Evolutionary conservation across 2,888 invertebrate genomes (phyloP).

Genomic region (Axea sp.): DNA sequence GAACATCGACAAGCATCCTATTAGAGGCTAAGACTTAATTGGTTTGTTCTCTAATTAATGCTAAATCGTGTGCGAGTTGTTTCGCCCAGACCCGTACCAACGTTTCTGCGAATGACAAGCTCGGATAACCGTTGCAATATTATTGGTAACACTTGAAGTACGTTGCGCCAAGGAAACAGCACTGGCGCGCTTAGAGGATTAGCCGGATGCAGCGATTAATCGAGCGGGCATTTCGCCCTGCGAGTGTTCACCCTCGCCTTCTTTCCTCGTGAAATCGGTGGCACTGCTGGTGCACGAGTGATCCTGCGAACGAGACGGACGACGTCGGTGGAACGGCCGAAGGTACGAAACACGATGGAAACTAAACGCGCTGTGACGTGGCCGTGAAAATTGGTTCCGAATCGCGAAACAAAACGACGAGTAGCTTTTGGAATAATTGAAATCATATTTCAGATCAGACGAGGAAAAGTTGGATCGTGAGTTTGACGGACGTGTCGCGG

Average conservation of each 20-base stretch:
- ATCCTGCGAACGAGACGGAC: no score
- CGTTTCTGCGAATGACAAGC: constrained; percentile 28
- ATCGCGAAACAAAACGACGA: no score
- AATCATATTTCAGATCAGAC: constrained; percentile 14
- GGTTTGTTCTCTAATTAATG: constrained; percentile 66
- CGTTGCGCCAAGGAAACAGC: no score
- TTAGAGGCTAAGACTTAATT: constrained; percentile 64
- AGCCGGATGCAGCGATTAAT: no score
- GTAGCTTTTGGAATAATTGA: constrained; percentile 32
- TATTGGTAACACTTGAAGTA: constrained; percentile 9
- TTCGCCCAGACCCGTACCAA: constrained; percentile 22
- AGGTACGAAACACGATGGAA: no score
- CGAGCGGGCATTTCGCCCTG: no score
- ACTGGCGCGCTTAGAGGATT: no score
- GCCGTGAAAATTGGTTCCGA: neutral
- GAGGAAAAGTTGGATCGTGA: constrained; percentile 39
- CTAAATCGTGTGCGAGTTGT: constrained; percentile 63
- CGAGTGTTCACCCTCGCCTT: no score
- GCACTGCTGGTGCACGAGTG: no score
- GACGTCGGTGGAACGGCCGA: no score
- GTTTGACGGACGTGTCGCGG: constrained; percentile 23
- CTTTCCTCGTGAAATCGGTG: no score
- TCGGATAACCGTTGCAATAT: constrained; percentile 2
- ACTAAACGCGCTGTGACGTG: no score
- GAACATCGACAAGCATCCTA: constrained; percentile 54